Percentiles rank a stretch among this genome's conserved stretches.
phyloP scores from a whole-genome alignment of 2,888 invertebrate species.

The Trissonchulus latispiculum region DNA sequence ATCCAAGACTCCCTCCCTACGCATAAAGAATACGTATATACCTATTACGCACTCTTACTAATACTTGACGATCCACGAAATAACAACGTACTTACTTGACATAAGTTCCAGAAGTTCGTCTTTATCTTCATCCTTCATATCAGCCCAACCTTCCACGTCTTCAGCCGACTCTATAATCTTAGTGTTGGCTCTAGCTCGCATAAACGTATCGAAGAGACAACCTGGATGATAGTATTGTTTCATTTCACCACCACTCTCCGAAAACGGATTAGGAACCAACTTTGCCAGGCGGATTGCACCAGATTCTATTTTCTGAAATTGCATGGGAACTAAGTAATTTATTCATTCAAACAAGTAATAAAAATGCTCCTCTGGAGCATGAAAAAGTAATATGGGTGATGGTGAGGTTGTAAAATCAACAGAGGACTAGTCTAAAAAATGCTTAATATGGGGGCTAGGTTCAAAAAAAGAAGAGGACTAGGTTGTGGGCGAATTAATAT shows the following conservation, averaged over 20 bases:
- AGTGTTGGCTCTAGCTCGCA: constrained; percentile 67
- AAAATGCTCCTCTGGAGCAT: too few species aligned
- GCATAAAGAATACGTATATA: not conserved
- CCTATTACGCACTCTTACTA: not conserved
- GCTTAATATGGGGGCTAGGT: too few species aligned
- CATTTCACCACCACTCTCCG: constrained; percentile 61
- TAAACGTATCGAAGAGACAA: constrained; percentile 67
- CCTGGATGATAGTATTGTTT: constrained; percentile 71
- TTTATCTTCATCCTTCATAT: constrained; percentile 59
- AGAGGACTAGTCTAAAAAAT: too few species aligned
- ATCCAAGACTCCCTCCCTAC: not conserved
- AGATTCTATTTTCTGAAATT: constrained; percentile 57
- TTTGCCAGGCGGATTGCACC: constrained; percentile 67
- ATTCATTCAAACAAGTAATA: too few species aligned
- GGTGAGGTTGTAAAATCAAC: too few species aligned
- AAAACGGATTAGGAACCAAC: constrained; percentile 65
- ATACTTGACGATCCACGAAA: too few species aligned
- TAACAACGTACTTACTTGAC: constrained; percentile 51
- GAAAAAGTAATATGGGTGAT: too few species aligned
- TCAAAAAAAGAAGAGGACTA: too few species aligned
- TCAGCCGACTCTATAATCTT: constrained; percentile 65
- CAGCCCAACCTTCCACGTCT: constrained; percentile 67
- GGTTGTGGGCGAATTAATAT: too few species aligned
- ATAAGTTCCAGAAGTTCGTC: constrained; percentile 57
- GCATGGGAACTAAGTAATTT: too few species aligned